Conservation (phyloP, 2,113 vertebrate species). For the Aptenodytes forsteri region DNA sequence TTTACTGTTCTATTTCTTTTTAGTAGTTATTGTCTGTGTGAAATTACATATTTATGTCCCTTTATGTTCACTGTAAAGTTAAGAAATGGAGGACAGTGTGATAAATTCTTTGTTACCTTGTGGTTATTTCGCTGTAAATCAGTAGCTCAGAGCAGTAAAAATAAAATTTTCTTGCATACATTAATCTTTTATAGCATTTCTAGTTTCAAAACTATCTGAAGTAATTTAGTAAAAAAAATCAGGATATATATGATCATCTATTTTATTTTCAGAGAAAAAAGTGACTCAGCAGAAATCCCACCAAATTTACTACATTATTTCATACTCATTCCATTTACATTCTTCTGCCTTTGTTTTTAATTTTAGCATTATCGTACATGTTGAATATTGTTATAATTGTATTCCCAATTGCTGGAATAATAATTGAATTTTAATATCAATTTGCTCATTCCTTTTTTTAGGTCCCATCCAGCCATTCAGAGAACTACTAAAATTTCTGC, state of each 20-base stretch:
- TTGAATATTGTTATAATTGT: background rate
- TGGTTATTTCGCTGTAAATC: background rate
- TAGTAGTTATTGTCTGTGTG: background rate
- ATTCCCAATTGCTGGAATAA: background rate
- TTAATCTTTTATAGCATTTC: background rate
- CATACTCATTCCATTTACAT: background rate
- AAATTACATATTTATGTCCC: background rate
- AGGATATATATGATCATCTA: background rate
- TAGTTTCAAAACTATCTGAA: background rate
- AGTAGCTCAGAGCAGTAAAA: background rate
- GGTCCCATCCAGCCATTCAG: background rate
- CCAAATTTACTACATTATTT: background rate
- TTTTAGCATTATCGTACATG: background rate
- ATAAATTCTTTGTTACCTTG: background rate
- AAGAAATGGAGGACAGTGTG: background rate
- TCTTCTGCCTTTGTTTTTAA: background rate
- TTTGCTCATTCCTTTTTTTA: conserved; percentile 65
- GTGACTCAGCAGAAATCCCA: background rate
- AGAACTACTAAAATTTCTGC: background rate
- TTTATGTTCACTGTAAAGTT: background rate
- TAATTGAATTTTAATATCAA: background rate
- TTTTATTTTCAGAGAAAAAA: conserved; percentile 12
- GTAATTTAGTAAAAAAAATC: background rate
- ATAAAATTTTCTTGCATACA: background rate
- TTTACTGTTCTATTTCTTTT: conserved; percentile 6